Evolutionary conservation across 2,888 invertebrate species (phyloP).

Genomic region (Stramonita haemastoma): DNA sequence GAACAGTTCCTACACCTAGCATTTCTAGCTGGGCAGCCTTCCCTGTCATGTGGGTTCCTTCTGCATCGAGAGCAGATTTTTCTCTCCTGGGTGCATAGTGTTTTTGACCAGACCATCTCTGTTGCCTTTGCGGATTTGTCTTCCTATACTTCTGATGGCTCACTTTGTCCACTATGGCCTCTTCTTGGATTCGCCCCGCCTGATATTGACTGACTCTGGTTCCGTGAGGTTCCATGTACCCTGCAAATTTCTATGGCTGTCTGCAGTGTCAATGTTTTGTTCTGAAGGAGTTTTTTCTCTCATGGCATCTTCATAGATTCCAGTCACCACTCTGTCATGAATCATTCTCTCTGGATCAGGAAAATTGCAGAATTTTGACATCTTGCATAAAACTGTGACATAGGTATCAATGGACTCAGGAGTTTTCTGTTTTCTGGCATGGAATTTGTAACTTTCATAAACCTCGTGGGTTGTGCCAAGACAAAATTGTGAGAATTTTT

Average conservation of each 20-base stretch:
- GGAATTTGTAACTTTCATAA: constrained; percentile 9
- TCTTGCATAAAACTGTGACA: not conserved
- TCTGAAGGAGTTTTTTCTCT: not conserved
- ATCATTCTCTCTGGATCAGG: not conserved
- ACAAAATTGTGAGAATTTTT: not conserved
- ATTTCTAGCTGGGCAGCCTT: not conserved
- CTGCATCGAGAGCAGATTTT: not conserved
- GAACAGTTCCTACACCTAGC: not conserved
- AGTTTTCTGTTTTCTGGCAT: not conserved
- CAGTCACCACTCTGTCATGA: not conserved
- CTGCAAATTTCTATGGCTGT: constrained; percentile 5
- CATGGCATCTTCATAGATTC: not conserved
- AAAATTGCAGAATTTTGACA: constrained; percentile 5
- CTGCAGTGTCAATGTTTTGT: constrained; percentile 2
- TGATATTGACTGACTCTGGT: not conserved
- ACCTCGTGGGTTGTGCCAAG: not conserved
- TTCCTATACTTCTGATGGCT: not conserved
- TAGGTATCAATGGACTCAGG: constrained; percentile 4
- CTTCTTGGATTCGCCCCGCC: not conserved
- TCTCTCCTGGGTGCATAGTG: not conserved
- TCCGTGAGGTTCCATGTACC: not conserved
- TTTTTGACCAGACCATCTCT: not conserved
- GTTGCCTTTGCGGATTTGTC: not conserved
- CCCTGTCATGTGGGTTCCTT: constrained; percentile 5
- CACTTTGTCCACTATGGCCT: not conserved